Base-by-base conservation (phyloP, 2,888 invertebrate genomes). In the Leucophenga maculata region DNA sequence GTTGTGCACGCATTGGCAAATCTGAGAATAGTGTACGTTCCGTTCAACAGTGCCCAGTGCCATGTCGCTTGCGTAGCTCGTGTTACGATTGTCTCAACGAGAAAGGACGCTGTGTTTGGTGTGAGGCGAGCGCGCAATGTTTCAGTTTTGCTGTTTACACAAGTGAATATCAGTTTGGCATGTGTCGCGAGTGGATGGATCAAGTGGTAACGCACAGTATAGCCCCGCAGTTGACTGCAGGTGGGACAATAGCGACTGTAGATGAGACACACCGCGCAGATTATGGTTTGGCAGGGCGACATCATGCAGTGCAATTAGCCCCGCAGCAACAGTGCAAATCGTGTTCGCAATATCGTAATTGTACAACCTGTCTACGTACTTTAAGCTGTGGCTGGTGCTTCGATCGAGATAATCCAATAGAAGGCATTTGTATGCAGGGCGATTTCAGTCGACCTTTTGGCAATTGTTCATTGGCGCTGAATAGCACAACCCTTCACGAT, bases 91-190 rank as follows among this genome's bases (percentile, higher is more conserved):
- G 98, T 85, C 90, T 98, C 65, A 94, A 94, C 79, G 94, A 95
- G 82, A 92, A 92, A 62, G 95, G 95, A 26, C 92, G 96, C 71
- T 98, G 98, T 88, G 97, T 97, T 0, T 98, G 98, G 98, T 98
- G 98, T 87, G 96, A 97, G 86, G 95, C 96, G 26, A 95, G 95
- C 0, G 92, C 93, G 72, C 95, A 96, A 84, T 98, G 98, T 88
- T 97, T 98, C 86, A 95, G 96, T 75, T 97, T 98, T 88, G 95
- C 96, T n/a, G 95, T 97, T 1, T 97, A 97, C 88, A 97, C 97
- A 8, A 96, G 96, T 77, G 95, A 96, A 84, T 97, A 96, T 88
- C 95, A 97, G 85, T 97, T 96, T 88, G 98, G 97, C 0, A 91
- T 95, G 84, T 98, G 97, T 83, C 92, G 95, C 50, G 96, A 96